These are phyloP conservation scores for Semnornis frantzii DNA, from an alignment of 2,113 vertebrate species.

Conservation along the genomic window DNA sequence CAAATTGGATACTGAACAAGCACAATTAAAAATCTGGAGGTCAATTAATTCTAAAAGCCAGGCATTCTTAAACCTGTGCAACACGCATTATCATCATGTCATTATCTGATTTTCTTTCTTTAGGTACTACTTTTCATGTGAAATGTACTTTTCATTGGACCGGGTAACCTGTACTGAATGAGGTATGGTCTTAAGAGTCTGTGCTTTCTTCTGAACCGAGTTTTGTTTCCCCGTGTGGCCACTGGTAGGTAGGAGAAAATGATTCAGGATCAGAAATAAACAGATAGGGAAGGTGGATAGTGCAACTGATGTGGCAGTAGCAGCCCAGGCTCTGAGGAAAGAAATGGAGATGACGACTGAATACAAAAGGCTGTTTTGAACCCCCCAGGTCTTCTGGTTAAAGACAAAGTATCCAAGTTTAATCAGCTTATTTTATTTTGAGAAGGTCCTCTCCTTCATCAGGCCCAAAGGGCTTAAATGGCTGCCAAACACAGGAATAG, in stretches of 20 bases:
- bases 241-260: neutral
- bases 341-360: rapidly evolving
- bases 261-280: neutral
- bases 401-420: neutral
- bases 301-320: neutral
- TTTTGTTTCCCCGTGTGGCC: neutral
- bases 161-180: neutral
- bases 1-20: neutral
- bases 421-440: neutral
- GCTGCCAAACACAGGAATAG: neutral
- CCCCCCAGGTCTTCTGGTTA: neutral
- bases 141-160: neutral
- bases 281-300: neutral
- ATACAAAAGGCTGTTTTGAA: neutral
- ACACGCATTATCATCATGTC: rapidly evolving
- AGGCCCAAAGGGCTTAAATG: neutral
- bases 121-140: neutral
- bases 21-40: neutral
- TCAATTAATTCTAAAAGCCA: neutral
- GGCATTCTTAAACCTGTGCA: neutral
- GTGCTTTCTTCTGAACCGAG: neutral
- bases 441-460: neutral
- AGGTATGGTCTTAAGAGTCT: neutral
- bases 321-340: neutral
- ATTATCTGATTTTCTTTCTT: neutral